Base-by-base conservation (phyloP, 1,140 invertebrate genomes). In the Bursaphelenchus mucronatus region DNA sequence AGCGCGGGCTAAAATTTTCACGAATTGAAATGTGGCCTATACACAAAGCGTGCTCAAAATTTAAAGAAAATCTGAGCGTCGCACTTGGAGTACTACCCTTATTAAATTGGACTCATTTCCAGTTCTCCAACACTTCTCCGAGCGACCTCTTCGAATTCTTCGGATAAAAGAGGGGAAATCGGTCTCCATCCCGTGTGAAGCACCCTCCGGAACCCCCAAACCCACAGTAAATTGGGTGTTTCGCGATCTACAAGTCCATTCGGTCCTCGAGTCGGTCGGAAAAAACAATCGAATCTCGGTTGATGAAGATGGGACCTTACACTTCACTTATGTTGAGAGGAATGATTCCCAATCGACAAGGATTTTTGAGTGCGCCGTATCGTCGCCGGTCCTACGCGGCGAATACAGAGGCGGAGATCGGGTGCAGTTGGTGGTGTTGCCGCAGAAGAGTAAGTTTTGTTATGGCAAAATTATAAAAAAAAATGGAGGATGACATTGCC, bases 171-270 rank as follows among this genome's bases (percentile, higher is more conserved):
- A 95, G 83, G 92, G 92, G 10, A 86, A 90, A 41, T 91, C 91
- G 0, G 90, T 89, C 82, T 89, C 90, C 74, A 80, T 96, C 41
- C 87, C 87, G 0, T 96, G 92, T 78, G 87, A 90, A 76, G 90
- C 92, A 2, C 92, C 92, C 0, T 90, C 92, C 78, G 92, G 92
- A 74, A 94, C 90, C 86, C 92, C 92, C 3, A 92, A 90, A 80
- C 92, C 92, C 0, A 89, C 87, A 55, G 90, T 96, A 0, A 90
- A 93, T 80, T 96, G 92, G 92, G 86, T 94, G 72, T 63, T 57
- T 43, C 61, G 63, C 53, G 73, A 68, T 40, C 41, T 57, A n/a
- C 56, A 74, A 10, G 54, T 68, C 17, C 44, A 68, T 4, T 62
- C 63, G 15, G 71, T 74, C 3, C 69, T 74, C 15, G 71, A 74